A percentile compares a stretch with the other conserved stretches of the same genome.
Conservation (phyloP, 2,797 vertebrate genomes). For the Pelobates cultripes region DNA sequence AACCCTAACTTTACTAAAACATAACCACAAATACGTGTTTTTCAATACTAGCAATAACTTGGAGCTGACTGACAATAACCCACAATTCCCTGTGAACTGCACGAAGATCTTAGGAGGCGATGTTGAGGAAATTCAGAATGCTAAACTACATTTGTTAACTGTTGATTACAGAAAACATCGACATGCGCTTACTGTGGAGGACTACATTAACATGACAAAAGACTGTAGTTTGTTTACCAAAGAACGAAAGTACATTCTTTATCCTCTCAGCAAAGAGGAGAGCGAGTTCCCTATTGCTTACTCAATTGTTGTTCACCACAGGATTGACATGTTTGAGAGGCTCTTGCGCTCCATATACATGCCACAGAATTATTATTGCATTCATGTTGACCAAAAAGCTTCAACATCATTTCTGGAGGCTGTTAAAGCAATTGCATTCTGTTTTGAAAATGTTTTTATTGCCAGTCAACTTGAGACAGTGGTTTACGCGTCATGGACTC, state of each 20-base stretch:
- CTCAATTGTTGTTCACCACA: constrained; percentile 87
- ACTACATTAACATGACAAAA: constrained; percentile 79
- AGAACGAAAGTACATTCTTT: constrained; percentile 77
- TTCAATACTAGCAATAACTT: constrained; percentile 61
- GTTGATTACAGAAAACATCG: constrained; percentile 67
- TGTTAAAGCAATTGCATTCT: constrained; percentile 76
- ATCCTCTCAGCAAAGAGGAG: constrained; percentile 84
- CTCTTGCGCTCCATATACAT: constrained; percentile 85
- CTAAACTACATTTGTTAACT: constrained; percentile 73
- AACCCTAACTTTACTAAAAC: constrained; percentile 66
- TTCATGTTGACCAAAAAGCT: constrained; percentile 87
- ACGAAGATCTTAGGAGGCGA: constrained; percentile 77
- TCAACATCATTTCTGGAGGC: constrained; percentile 71
- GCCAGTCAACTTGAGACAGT: constrained; percentile 77
- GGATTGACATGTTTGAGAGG: constrained; percentile 87
- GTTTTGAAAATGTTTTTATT: constrained; percentile 87
- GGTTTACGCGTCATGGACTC: constrained; percentile 83
- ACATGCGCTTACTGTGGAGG: constrained; percentile 63
- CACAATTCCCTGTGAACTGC: constrained; percentile 73
- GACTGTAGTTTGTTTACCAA: constrained; percentile 78
- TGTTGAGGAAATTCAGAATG: constrained; percentile 71
- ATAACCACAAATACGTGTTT: constrained; percentile 68
- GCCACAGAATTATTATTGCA: constrained; percentile 89
- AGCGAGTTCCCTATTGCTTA: constrained; percentile 86
- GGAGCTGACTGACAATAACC: constrained; percentile 68